A percentile compares a stretch with the other conserved stretches of the same genome.
These are phyloP conservation scores for Drosophila kurseongensis DNA, from an alignment of 1,140 invertebrate species.

Conservation along the genomic window DNA sequence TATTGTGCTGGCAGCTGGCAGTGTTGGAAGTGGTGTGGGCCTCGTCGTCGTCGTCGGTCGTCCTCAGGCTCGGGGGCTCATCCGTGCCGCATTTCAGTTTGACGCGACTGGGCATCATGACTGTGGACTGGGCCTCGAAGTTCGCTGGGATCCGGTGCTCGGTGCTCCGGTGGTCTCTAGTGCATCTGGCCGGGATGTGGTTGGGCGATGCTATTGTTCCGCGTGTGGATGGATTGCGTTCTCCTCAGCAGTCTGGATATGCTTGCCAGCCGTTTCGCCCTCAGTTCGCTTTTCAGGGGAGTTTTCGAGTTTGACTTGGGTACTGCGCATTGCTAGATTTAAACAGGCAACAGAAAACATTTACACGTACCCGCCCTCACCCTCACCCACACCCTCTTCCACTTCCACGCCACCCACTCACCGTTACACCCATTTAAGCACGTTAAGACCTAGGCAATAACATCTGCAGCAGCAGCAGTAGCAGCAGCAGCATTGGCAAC, in stretches of 20 bases:
- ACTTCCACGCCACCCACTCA: neutral
- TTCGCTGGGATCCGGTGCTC: conserved; percentile 6
- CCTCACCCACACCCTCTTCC: conserved; percentile 2
- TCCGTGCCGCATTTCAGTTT: conserved; percentile 62
- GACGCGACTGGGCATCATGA: conserved; percentile 46
- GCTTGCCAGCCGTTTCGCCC: conserved; percentile 7
- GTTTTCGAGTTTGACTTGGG: conserved; percentile 28
- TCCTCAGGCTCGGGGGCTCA: neutral
- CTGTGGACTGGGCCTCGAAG: conserved; percentile 5
- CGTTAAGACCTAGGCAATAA: conserved; percentile 8
- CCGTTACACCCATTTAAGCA: conserved; percentile 17
- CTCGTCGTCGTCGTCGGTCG: neutral
- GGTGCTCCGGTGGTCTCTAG: conserved; percentile 3
- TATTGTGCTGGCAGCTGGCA: conserved; percentile 51
- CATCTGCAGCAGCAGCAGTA: conserved; percentile 45
- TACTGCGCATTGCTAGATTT: conserved; percentile 54
- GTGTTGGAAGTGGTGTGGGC: conserved; percentile 32
- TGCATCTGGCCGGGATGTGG: conserved; percentile 1
- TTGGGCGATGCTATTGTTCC: conserved; percentile 1
- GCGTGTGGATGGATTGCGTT: conserved; percentile 9
- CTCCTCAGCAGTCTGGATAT: conserved; percentile 2
- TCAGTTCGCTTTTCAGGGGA: conserved; percentile 21
- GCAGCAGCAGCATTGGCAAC: conserved; percentile 36
- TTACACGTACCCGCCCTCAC: conserved; percentile 13
- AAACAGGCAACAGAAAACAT: conserved; percentile 19